Evolutionary conservation across 2,888 invertebrate species (phyloP).

Genomic region (Frankliniella intonsa): DNA sequence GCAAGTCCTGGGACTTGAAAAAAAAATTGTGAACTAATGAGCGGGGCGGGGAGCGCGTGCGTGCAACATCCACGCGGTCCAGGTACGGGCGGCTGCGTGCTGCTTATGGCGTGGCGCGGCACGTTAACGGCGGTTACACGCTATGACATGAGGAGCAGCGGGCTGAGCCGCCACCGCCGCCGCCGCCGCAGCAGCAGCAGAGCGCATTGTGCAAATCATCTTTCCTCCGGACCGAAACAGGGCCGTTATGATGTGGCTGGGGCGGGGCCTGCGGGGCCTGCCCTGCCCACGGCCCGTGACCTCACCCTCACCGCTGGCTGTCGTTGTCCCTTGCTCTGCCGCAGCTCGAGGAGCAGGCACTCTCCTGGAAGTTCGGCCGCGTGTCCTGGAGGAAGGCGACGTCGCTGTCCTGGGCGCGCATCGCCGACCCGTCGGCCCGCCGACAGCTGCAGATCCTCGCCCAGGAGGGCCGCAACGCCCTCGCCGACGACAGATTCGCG

Average conservation of each 20-base stretch:
- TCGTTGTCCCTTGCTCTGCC: slow-evolving; percentile 23
- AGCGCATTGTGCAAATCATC: neutral
- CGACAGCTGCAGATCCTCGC: slow-evolving; percentile 67
- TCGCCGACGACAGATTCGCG: slow-evolving; percentile 67
- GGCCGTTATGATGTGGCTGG: neutral
- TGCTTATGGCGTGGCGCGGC: no score
- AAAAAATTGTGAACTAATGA: no score
- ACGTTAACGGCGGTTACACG: no score
- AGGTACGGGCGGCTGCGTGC: no score
- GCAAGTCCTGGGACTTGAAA: no score
- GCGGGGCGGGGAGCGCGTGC: no score
- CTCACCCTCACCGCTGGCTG: neutral
- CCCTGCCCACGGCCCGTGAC: neutral
- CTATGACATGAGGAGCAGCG: no score
- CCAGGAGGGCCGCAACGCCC: slow-evolving; percentile 65
- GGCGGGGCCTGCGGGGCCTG: neutral
- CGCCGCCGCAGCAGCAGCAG: no score
- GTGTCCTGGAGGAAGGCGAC: slow-evolving; percentile 69
- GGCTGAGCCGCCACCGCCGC: no score
- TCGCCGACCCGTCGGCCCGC: slow-evolving; percentile 61
- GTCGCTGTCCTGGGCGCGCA: slow-evolving; percentile 62
- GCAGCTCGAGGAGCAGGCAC: slow-evolving; percentile 60
- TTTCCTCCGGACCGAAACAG: neutral
- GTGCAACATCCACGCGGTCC: no score
- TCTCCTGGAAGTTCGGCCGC: slow-evolving; percentile 68